phyloP scores from a whole-genome alignment of 2,888 invertebrate genomes.

The Hipparchia semele region DNA sequence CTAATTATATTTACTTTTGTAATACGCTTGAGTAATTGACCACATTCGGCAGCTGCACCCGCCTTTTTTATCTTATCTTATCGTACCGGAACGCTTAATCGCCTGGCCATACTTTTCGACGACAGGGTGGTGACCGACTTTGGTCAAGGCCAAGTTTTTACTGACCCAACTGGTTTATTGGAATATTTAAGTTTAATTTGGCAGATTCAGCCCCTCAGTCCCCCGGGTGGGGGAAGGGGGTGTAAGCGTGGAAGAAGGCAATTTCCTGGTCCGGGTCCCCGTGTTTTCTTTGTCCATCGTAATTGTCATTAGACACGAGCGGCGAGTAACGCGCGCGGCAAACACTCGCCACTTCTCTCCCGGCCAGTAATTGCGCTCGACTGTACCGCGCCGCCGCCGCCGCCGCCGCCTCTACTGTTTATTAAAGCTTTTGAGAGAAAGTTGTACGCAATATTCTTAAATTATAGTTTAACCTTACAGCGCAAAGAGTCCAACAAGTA shows the following conservation, averaged over 20 bases:
- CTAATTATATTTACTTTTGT: too few species aligned
- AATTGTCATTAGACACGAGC: slow-evolving; percentile 41
- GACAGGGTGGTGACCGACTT: too few species aligned
- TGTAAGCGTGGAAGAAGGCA: slow-evolving; percentile 34
- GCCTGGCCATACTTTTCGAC: too few species aligned
- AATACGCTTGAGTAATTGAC: too few species aligned
- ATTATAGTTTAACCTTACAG: too few species aligned
- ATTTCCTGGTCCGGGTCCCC: slow-evolving; percentile 35
- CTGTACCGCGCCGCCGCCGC: not conserved
- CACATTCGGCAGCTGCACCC: too few species aligned
- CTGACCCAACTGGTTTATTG: not conserved
- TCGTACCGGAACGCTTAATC: too few species aligned
- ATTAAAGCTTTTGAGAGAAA: too few species aligned
- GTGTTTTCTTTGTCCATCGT: slow-evolving; percentile 41
- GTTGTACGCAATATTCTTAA: too few species aligned
- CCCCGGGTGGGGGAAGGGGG: slow-evolving; percentile 10
- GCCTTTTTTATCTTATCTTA: too few species aligned
- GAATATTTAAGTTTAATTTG: not conserved
- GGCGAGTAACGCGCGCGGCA: slow-evolving; percentile 38
- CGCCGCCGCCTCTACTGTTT: not conserved
- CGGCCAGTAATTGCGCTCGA: not conserved
- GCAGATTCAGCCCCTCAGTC: not conserved
- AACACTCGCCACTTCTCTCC: slow-evolving; percentile 29
- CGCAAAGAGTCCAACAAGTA: too few species aligned
- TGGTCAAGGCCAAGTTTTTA: not conserved